phyloP scores from a whole-genome alignment of 2,888 invertebrate species.

The Iphiclides podalirius region DNA sequence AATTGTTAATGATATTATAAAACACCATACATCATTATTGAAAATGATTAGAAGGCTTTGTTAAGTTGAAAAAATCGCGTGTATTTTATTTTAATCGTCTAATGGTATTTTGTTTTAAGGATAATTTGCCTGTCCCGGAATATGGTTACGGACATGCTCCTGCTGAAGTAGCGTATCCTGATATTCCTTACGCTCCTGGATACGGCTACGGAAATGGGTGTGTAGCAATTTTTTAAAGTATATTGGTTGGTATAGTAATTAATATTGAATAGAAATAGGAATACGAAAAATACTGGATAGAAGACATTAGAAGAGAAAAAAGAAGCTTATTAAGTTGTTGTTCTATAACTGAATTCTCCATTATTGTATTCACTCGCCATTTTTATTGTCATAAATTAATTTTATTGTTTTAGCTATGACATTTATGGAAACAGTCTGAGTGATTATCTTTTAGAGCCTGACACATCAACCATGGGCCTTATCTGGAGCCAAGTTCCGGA shows the following conservation, averaged over 20 bases:
- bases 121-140: constrained; percentile 46
- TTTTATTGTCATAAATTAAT: not conserved
- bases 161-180: constrained; percentile 60
- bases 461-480: constrained; percentile 54
- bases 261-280: too few relatives aligned
- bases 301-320: too few relatives aligned
- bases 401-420: constrained; percentile 62
- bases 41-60: too few relatives aligned
- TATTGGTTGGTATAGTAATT: too few relatives aligned
- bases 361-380: too few relatives aligned
- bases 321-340: too few relatives aligned
- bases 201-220: constrained; percentile 57
- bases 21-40: too few relatives aligned
- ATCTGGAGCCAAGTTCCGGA: constrained; percentile 71
- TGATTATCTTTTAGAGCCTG: constrained; percentile 58
- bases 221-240: constrained; percentile 19
- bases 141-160: constrained; percentile 50
- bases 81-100: too few relatives aligned
- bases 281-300: too few relatives aligned
- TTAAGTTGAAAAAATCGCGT: too few relatives aligned
- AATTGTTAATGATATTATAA: too few relatives aligned
- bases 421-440: constrained; percentile 46
- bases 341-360: too few relatives aligned
- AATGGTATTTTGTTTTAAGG: constrained; percentile 53
- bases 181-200: constrained; percentile 66